Percentiles rank a stretch among this genome's conserved stretches.
Conservation (phyloP, 1,140 invertebrate species). For the Platyscapa corneri region DNA sequence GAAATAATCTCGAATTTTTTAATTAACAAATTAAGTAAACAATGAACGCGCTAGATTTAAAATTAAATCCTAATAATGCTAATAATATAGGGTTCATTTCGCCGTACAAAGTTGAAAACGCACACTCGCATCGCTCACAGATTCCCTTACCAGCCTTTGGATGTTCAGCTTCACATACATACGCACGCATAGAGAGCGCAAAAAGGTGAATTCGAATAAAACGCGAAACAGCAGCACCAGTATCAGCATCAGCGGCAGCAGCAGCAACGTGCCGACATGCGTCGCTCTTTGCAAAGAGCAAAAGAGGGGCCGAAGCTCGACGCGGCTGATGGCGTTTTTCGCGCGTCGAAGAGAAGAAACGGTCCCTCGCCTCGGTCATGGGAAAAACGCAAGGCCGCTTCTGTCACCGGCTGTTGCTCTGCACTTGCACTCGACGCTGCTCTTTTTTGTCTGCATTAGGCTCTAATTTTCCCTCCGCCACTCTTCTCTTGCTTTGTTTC, state of each 20-base stretch:
- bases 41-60: too few relatives aligned
- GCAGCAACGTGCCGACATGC: not conserved
- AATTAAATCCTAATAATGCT: not conserved
- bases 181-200: not conserved
- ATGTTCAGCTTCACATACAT: not conserved
- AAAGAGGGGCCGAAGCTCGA: not conserved
- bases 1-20: not conserved
- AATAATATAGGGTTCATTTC: not conserved
- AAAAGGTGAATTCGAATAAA: not conserved
- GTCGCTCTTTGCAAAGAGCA: too few relatives aligned
- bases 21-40: too few relatives aligned
- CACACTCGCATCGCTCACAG: too few relatives aligned
- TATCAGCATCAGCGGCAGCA: not conserved
- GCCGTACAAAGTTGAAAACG: not conserved
- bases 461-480: slow-evolving; percentile 37
- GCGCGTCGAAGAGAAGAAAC: slow-evolving; percentile 40
- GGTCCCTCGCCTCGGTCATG: not conserved
- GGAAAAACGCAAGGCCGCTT: slow-evolving; percentile 36
- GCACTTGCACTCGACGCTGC: not conserved
- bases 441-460: slow-evolving; percentile 33
- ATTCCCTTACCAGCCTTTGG: too few relatives aligned
- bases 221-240: too few relatives aligned
- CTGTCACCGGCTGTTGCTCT: slow-evolving; percentile 20
- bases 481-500: not conserved
- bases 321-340: slow-evolving; percentile 50